A percentile compares a stretch with the other conserved stretches of the same genome.
Conservation (phyloP, 2,797 vertebrate species). For the Bryconaethiops microstoma region DNA sequence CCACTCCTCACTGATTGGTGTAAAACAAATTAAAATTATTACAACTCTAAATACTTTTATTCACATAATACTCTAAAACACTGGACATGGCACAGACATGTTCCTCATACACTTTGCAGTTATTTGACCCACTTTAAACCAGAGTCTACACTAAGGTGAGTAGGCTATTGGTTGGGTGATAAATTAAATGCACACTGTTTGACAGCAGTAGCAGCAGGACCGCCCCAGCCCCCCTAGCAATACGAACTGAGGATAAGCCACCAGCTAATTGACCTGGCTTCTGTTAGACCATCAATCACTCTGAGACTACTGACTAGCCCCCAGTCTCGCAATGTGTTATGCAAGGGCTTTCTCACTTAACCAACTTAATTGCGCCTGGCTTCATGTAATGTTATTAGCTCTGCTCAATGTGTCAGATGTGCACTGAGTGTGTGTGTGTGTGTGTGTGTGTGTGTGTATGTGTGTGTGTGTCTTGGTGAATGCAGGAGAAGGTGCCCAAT, state of each 20-base stretch:
- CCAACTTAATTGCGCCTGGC: slow-evolving; percentile 63
- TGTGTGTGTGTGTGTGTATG: slow-evolving; percentile 31
- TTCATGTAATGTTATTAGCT: slow-evolving; percentile 69
- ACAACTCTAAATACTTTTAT: background rate
- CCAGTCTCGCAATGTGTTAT: slow-evolving; percentile 74
- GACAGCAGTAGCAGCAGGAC: slow-evolving; percentile 68
- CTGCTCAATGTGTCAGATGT: slow-evolving; percentile 46
- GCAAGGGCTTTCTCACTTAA: slow-evolving; percentile 78
- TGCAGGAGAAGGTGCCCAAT: slow-evolving; percentile 18
- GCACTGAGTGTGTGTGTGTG: slow-evolving; percentile 28
- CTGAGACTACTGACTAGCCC: slow-evolving; percentile 65
- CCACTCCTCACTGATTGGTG: background rate
- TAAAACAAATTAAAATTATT: background rate
- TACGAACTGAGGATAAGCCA: slow-evolving; percentile 64
- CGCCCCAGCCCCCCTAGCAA: slow-evolving; percentile 26
- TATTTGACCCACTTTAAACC: slow-evolving; percentile 63
- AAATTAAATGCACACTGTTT: slow-evolving; percentile 73
- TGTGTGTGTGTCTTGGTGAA: background rate
- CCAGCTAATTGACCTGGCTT: slow-evolving; percentile 81
- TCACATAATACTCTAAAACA: background rate
- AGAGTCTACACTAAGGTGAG: slow-evolving; percentile 68
- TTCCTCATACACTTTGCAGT: slow-evolving; percentile 49
- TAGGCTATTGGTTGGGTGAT: slow-evolving; percentile 72
- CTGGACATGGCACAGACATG: no score
- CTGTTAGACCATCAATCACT: slow-evolving; percentile 83